Base-by-base conservation (phyloP, 2,113 vertebrate species). In the Scalopus aquaticus region DNA sequence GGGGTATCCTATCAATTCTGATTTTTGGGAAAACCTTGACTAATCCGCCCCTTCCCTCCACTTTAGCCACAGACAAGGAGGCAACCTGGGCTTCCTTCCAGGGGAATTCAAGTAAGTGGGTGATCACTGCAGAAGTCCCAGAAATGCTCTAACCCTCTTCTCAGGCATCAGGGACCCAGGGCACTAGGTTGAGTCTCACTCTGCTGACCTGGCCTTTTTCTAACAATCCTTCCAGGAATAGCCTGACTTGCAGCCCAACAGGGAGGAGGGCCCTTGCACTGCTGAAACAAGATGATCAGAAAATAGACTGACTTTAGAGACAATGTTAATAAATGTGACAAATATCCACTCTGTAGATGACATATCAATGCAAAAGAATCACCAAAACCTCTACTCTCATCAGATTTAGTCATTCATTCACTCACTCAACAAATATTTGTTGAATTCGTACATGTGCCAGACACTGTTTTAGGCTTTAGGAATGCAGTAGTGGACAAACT, bases 341-440 rank as follows among this genome's bases (percentile, higher is more conserved):
- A 97, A 92, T 67, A 93, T 51, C 81, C 37, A 51, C n/a, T 80
- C 49, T 88, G 60, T 37, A 94, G 88, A 96, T 92, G 92, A 93
- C 72, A 81, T 95, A 89, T 96, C 90, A 78, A 73, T 73, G 69
- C n/a, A 49, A 44, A 77, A 76, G 28, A 96, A 88, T 96, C 87
- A 92, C 39, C 54, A 73, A 80, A 93, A 86, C 56, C 73, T 88
- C 92, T 74, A 4, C 60, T 90, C 87, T 94, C 90, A 44, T 79
- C 30, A 62, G 80, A 95, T 87, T 74, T 93, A 81, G 51, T 94
- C 85, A 96, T 22, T 91, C 64, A 26, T 62, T 90, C 62, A 51
- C 93, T 96, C 88, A 97, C 62, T 90, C 83, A 44, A 78, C 96
- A 97, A 96, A 91, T 97, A 93, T 95, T 96, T 97, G 92, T 72